These are phyloP conservation scores for Tethya wilhelma DNA, from an alignment of 37 sponge, comb jelly and placozoan species.

Conservation along the genomic window DNA sequence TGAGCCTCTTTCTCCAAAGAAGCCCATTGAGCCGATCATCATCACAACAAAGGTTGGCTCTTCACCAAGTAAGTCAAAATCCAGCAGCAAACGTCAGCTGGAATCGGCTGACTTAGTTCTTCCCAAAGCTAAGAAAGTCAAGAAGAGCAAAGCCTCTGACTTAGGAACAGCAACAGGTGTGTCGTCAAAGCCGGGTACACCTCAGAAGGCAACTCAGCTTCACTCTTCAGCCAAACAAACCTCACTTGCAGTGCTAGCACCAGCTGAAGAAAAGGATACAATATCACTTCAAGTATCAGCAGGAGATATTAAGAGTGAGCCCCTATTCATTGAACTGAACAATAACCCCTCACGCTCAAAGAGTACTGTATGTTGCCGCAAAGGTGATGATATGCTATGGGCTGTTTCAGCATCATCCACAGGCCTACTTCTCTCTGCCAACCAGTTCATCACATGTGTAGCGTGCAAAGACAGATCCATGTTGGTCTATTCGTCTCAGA, in stretches of 20 bases:
- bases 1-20: constrained; percentile 43
- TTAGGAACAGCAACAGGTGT: background rate
- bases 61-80: background rate
- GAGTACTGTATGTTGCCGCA: constrained; percentile 16
- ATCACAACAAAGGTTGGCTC: background rate
- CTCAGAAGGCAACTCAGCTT: constrained; percentile 6
- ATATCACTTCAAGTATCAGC: background rate
- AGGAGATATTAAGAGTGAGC: no score
- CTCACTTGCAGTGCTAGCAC: background rate
- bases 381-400: constrained; percentile 43
- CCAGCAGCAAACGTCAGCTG: background rate
- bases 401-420: constrained; percentile 13
- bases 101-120: background rate
- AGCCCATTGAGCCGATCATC: background rate
- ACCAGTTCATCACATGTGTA: constrained; percentile 33
- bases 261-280: constrained; percentile 21
- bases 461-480: constrained; percentile 52
- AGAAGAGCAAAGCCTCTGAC: background rate
- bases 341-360: background rate
- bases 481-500: constrained; percentile 42
- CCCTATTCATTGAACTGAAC: constrained; percentile 2
- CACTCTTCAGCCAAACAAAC: constrained; percentile 6
- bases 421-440: constrained; percentile 44
- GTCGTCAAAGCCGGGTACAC: constrained; percentile 21
- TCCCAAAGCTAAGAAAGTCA: constrained; percentile 40